Evolutionary conservation across 2,113 vertebrate species (phyloP).

Genomic region (Benitochromis conjunctus): DNA sequence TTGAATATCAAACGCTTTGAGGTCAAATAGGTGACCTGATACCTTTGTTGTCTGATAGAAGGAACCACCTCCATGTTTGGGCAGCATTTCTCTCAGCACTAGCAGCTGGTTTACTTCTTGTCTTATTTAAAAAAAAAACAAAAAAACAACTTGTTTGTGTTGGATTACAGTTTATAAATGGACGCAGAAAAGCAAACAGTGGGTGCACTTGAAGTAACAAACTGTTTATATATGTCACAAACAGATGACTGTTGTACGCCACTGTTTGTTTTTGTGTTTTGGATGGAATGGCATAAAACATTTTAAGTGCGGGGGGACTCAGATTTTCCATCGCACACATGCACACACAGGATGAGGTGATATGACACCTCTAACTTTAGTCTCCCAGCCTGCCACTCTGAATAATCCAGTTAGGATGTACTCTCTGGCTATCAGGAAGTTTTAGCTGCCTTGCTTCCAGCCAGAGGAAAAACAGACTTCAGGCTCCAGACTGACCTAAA

Average conservation of each 20-base stretch:
- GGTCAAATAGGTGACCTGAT: neutral
- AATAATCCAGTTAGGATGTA: constrained; percentile 49
- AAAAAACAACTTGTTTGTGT: neutral
- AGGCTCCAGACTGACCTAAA: neutral
- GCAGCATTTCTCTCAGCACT: neutral
- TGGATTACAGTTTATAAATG: neutral
- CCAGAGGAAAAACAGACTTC: neutral
- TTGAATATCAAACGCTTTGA: neutral
- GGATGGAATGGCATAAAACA: constrained; percentile 3
- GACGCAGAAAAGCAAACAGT: neutral
- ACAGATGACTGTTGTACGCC: neutral
- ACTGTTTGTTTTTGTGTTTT: constrained; percentile 19
- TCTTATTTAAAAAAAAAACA: neutral
- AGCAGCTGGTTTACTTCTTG: neutral
- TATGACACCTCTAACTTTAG: constrained; percentile 63
- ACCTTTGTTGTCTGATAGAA: constrained; percentile 1
- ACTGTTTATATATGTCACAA: neutral
- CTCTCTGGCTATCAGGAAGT: constrained; percentile 8
- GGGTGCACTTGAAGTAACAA: neutral
- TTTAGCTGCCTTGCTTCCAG: neutral
- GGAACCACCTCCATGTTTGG: constrained; percentile 15
- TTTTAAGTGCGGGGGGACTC: constrained; percentile 27
- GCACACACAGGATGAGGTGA: constrained; percentile 34
- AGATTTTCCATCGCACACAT: constrained; percentile 54
- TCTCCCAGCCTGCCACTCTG: constrained; percentile 15